Base-by-base conservation (phyloP, 2,113 vertebrate species). In the Sinosuthora webbiana region DNA sequence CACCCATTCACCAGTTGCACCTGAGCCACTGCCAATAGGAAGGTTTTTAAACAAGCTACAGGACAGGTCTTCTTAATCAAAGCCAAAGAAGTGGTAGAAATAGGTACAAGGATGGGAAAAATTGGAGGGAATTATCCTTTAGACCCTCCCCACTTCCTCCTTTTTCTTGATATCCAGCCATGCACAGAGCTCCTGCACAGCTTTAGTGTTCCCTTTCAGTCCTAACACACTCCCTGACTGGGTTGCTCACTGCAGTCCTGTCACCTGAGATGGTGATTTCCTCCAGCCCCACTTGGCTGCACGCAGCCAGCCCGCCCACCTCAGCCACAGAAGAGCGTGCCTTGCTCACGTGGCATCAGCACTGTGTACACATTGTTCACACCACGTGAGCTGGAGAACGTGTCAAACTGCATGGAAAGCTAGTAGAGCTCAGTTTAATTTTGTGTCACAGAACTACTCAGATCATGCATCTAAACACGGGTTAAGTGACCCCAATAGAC, bases 261-360 rank as follows among this genome's bases (percentile, higher is more conserved):
- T 31, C 77, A 71, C 30, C 39, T 1, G 9, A 59, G 47, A 22
- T 2, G 6, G 37, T 22, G 7, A 10, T 83, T 70, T 80, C n/a
- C n/a, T n/a, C n/a, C 49, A 11, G 27, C 21, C 47, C 9, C 21
- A 2, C 23, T 19, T 4, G 28, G 49, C 8, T 53, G 49, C 8
- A 10, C 2, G 13, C 47, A 44, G 41, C 20, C 55, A 35, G 18
- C 22, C 71, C 3, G 3, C 33, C 50, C 50, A 1, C 18, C 10
- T 7, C 1, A 8, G 27, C 8, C 33, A 27, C 60, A 74, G 53
- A 53, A 4, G 41, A 35, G 35, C 2, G 0, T 15, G 3, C 8
- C 35, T 39, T 8, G 41, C 79, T 83, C 76, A 35, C 13, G 24
- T 42, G 27, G 27, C 7, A 3, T 7, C 13, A 37, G n/a, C 49